These are phyloP conservation scores for Mythimna impura DNA, from an alignment of 2,888 invertebrate genomes.

Conservation along the genomic window DNA sequence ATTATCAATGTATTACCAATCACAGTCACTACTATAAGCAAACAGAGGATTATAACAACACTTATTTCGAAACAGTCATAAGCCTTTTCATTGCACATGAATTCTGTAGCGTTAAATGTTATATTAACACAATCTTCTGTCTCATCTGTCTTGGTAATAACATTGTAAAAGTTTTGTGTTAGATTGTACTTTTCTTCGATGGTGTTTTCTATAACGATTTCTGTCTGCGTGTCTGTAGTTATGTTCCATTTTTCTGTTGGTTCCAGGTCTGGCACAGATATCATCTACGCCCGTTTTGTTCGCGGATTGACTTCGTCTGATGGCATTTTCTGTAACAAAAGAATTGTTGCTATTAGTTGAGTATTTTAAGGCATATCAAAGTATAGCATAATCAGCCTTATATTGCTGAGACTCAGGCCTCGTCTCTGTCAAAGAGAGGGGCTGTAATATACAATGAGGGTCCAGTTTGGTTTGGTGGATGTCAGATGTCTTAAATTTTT, in stretches of 20 bases:
- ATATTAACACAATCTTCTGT: conserved; percentile 64
- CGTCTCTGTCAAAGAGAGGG: too few relatives aligned
- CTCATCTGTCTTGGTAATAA: conserved; percentile 69
- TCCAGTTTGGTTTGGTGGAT: too few relatives aligned
- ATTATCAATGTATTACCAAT: conserved; percentile 97
- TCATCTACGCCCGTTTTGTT: conserved; percentile 75
- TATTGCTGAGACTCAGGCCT: too few relatives aligned
- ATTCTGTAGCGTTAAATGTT: conserved; percentile 59
- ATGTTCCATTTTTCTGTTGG: conserved; percentile 81
- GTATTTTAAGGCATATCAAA: too few relatives aligned
- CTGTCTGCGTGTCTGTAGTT: conserved; percentile 72
- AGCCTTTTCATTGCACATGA: conserved; percentile 65
- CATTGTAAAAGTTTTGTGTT: conserved; percentile 77
- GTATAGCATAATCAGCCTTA: too few relatives aligned
- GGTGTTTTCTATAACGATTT: conserved; percentile 77
- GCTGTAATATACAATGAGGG: too few relatives aligned
- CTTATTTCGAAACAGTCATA: conserved; percentile 89
- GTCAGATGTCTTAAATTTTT: too few relatives aligned
- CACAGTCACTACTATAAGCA: conserved; percentile 93
- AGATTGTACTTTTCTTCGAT: conserved; percentile 77
- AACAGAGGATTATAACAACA: conserved; percentile 91
- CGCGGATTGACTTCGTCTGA: conserved; percentile 17
- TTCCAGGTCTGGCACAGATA: conserved; percentile 76
- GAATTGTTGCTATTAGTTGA: neutral
- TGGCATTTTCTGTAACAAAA: conserved; percentile 79